Conservation (phyloP, 35 echinoderm and acorn worm genomes). For the Diadema setosum region DNA sequence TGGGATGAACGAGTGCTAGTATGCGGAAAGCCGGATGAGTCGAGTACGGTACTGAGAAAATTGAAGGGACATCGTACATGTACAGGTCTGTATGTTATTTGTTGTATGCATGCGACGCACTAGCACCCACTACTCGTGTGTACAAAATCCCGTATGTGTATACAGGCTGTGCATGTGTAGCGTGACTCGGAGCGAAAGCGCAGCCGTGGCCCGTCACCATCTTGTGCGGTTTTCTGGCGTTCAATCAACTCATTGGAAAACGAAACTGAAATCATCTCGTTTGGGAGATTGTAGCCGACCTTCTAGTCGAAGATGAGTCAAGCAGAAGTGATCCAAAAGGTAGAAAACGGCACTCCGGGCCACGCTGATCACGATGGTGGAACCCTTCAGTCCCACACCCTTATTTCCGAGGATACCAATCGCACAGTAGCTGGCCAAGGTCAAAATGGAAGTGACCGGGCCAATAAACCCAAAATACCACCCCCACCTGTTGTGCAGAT, state of each 20-base stretch:
- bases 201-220: constrained; percentile 17
- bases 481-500: neutral
- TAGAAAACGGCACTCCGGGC: constrained; percentile 29
- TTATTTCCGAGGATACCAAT: neutral
- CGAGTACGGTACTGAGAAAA: neutral
- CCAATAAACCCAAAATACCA: neutral
- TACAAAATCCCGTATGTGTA: neutral
- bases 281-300: constrained; percentile 30
- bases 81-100: neutral
- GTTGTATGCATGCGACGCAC: neutral
- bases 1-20: neutral
- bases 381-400: neutral
- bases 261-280: constrained; percentile 22
- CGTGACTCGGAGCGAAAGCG: neutral
- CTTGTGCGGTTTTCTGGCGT: constrained; percentile 27
- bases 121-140: neutral
- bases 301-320: constrained; percentile 34
- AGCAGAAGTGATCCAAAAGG: constrained; percentile 10
- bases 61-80: neutral
- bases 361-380: neutral
- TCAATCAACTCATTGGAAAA: neutral
- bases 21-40: neutral
- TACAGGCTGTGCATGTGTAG: neutral
- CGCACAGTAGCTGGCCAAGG: neutral
- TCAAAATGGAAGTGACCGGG: constrained; percentile 3